Evolutionary conservation across 2,888 invertebrate genomes (phyloP), one percentile per base, ranked within the genome.

Genomic region (Melieria picta): DNA sequence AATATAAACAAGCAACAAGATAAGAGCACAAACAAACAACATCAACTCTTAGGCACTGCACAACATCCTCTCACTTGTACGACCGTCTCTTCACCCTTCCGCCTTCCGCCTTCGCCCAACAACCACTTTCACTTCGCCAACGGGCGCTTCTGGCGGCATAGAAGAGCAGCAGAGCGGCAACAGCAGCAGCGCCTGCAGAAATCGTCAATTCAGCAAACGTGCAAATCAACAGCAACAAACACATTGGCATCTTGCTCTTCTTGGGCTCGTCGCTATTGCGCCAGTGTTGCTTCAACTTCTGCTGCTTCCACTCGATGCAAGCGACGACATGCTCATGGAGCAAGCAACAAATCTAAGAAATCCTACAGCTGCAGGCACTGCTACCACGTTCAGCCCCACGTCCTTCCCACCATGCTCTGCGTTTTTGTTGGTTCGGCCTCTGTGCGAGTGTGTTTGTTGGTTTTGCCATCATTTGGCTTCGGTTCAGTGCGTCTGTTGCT

Each of bases 311-410:
- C 11, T 50, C 2, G 50, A 9, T 11, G 9, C 9, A 10, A 9
- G 9, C 50, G 50, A 50, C 11, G 50, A 10, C 3, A 9, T 9
- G 9, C 50, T 11, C 3, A 30, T 30, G 30, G 30, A 30, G 30
- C 30, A 30, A 30, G 30, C 30, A 30, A 30, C 30, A 30, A 30
- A 30, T 45, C 47, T 55, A 65, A 71, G 71, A 62, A 71, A 71
- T 56, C 71, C 47, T 62, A 71, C 65, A 66, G 66, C 66, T 71
- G 71, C 66, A 60, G 65, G 43, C 66, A 71, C 47, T 52, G 47
- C 52, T 2, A 57, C 48, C 45, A 58, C 57, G 52, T 60, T 30
- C 30, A 61, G 60, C 52, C 67, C 67, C 67, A 67, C 60, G 61
- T 52, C 60, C 61, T 67, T 61, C 50, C 57, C 16, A 46, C 42